Evolutionary conservation across 2,113 vertebrate genomes (phyloP), one percentile per base, ranked within the genome.

Genomic region (Cyprinodon tularosa): DNA sequence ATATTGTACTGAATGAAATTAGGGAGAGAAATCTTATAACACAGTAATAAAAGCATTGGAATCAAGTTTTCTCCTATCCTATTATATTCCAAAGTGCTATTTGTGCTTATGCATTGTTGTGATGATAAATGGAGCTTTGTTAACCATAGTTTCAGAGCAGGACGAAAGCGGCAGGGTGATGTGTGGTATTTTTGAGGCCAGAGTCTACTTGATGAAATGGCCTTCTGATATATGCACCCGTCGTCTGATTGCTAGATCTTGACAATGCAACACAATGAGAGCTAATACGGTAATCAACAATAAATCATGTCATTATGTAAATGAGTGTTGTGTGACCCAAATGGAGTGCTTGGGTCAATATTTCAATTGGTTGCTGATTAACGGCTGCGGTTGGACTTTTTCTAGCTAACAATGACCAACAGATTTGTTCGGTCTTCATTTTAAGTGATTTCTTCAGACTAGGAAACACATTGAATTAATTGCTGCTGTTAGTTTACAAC

Each of bases 141-240:
- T 72, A 81, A 86, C 83, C 74, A 79, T 87, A 83, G 84, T 76
- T 57, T 53, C 29, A 66, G 79, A 47, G 62, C 66, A 44, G 7
- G 66, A 69, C 53, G 72, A 82, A 71, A 69, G 44, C 70, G 79
- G 74, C 76, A 40, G 74, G 59, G 36, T 75, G 84, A 87, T 81
- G 77, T 77, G 57, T 87, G 80, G 73, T 83, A 82, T 86, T 87
- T 88, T 66, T 86, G 88, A 90, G 85, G 84, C 81, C 86, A 86
- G 12, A 29, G 78, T 84, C 77, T 80, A 74, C 62, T 0, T 57
- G 70, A 88, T 74, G 74, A 87, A 89, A 82, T 87, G 83, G 71
- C 73, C 88, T 87, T 82, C 81, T 69, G 62, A 75, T 85, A 82
- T 67, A 78, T 77, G 68, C 74, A 60, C 77, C 36, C 42, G 48